Conservation (phyloP, 2,113 vertebrate species). For the Aegypius monachus region DNA sequence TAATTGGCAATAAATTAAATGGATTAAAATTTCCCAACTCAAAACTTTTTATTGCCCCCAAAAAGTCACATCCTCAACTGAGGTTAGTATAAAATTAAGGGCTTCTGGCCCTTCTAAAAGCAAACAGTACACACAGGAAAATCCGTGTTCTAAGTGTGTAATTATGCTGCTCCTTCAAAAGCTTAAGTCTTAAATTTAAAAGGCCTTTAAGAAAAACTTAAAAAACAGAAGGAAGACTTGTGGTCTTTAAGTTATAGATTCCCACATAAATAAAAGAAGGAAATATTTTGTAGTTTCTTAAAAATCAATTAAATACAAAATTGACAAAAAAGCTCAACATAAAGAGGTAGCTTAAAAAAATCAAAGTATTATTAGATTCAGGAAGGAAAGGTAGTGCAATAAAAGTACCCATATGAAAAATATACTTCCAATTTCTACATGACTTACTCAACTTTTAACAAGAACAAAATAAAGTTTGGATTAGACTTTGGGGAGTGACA, state of each 20-base stretch:
- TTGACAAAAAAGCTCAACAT: background rate
- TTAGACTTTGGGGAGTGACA: background rate
- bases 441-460: background rate
- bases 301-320: background rate
- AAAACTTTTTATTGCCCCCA: background rate
- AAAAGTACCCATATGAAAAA: background rate
- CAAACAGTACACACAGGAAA: background rate
- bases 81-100: background rate
- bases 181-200: background rate
- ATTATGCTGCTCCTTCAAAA: background rate
- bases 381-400: background rate
- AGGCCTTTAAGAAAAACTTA: background rate
- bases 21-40: background rate
- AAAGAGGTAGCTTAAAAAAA: constrained; percentile 16
- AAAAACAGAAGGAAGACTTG: background rate
- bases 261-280: background rate
- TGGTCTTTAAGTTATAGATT: background rate
- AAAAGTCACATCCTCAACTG: background rate
- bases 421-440: background rate
- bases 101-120: background rate
- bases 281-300: background rate
- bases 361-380: background rate
- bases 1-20: background rate
- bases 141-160: background rate
- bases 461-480: background rate